Percentiles rank a stretch among this genome's conserved stretches.
phyloP scores from a whole-genome alignment of 2,113 vertebrate genomes.

The Cygnus atratus region DNA sequence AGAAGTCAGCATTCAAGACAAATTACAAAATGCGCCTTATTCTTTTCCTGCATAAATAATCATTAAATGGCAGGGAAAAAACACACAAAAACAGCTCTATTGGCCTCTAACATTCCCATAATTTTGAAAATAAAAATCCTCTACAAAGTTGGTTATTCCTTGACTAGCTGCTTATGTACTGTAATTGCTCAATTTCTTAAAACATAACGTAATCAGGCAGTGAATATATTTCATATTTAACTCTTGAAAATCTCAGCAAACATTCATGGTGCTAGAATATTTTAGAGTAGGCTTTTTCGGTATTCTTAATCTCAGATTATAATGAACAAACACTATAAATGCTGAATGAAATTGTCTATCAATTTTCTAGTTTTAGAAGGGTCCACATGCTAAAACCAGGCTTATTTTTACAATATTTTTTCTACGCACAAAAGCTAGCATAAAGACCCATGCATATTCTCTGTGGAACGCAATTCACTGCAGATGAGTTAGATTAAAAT shows the following conservation, averaged over 20 bases:
- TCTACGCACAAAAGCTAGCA: neutral
- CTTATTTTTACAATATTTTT: neutral
- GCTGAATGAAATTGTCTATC: neutral
- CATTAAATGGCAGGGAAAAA: neutral
- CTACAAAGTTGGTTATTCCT: neutral
- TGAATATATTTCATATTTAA: neutral
- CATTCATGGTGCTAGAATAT: neutral
- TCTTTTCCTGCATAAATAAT: neutral
- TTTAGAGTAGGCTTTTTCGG: neutral
- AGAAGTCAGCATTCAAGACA: neutral
- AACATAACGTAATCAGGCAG: neutral
- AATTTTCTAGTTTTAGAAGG: neutral
- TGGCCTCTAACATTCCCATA: neutral
- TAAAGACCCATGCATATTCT: neutral
- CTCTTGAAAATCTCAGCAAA: neutral
- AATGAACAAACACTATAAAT: neutral
- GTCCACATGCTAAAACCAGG: neutral
- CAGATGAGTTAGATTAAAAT: neutral
- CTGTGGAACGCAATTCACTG: neutral
- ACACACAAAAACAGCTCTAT: neutral
- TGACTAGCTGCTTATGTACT: neutral
- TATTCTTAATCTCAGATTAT: neutral
- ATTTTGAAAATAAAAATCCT: neutral
- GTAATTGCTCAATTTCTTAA: neutral
- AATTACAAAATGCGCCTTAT: neutral